phyloP scores from a whole-genome alignment of 2,797 vertebrate species.

The Hypotaenidia okinawae region DNA sequence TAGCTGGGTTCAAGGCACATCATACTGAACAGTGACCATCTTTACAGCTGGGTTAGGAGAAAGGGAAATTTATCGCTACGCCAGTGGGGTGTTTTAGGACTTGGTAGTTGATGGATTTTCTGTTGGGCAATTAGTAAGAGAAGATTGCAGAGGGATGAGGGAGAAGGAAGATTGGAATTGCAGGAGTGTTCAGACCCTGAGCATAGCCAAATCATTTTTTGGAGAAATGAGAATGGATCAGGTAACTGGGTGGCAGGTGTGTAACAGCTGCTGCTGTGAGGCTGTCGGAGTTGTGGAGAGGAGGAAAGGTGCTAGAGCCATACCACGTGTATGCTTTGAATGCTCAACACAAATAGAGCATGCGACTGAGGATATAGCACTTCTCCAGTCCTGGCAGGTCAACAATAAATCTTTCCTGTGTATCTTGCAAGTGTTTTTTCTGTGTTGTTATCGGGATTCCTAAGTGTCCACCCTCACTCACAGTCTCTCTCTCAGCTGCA shows the following conservation, averaged over 20 bases:
- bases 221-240: neutral
- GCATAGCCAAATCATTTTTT: neutral
- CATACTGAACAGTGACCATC: neutral
- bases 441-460: neutral
- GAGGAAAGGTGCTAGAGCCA: neutral
- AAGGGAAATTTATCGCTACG: neutral
- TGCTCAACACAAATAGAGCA: neutral
- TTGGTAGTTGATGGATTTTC: neutral
- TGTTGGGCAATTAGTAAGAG: neutral
- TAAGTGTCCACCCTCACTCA: neutral
- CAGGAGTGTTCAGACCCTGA: neutral
- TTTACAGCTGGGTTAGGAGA: neutral
- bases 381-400: neutral
- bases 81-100: neutral
- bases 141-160: neutral
- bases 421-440: neutral
- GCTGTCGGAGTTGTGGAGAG: neutral
- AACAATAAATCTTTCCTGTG: neutral
- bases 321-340: fast-evolving
- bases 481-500: neutral
- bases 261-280: neutral
- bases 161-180: neutral
- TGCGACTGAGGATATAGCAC: neutral
- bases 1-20: neutral
- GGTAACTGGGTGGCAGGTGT: fast-evolving